Evolutionary conservation across 2,888 invertebrate genomes (phyloP).

Genomic region (Rhorus exstirpatorius): DNA sequence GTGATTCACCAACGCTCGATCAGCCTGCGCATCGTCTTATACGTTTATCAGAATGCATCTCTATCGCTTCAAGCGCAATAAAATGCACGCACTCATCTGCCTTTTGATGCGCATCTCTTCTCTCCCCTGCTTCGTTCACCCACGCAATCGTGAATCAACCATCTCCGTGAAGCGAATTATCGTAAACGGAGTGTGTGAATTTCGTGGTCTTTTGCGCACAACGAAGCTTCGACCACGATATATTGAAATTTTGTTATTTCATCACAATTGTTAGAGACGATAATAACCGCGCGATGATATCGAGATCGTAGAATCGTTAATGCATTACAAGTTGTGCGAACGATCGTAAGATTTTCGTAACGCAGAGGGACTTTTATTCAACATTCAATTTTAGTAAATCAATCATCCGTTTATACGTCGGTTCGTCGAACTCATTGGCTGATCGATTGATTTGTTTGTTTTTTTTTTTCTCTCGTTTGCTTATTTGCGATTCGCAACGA

Average conservation of each 20-base stretch:
- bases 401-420: background rate
- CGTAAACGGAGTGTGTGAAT: constrained; percentile 65
- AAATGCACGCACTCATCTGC: constrained; percentile 53
- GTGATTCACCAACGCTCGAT: constrained; percentile 52
- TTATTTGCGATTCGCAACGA: too few relatives aligned
- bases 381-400: background rate
- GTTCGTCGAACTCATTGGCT: background rate
- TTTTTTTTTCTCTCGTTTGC: background rate
- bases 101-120: constrained; percentile 48
- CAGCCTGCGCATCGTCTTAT: constrained; percentile 34
- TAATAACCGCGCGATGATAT: constrained; percentile 4
- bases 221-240: constrained; percentile 2
- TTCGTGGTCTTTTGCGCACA: constrained; percentile 65
- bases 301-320: background rate
- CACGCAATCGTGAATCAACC: constrained; percentile 27
- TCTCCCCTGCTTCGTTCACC: background rate
- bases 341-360: constrained; percentile 18
- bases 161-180: constrained; percentile 44
- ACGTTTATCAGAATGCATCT: constrained; percentile 63
- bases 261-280: background rate
- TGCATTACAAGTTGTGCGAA: background rate
- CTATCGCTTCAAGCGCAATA: constrained; percentile 60
- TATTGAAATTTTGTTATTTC: constrained; percentile 9
- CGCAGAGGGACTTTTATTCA: background rate
- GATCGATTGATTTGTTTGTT: background rate